phyloP scores from a whole-genome alignment of 2,797 vertebrate species.

The Argentina silus region DNA sequence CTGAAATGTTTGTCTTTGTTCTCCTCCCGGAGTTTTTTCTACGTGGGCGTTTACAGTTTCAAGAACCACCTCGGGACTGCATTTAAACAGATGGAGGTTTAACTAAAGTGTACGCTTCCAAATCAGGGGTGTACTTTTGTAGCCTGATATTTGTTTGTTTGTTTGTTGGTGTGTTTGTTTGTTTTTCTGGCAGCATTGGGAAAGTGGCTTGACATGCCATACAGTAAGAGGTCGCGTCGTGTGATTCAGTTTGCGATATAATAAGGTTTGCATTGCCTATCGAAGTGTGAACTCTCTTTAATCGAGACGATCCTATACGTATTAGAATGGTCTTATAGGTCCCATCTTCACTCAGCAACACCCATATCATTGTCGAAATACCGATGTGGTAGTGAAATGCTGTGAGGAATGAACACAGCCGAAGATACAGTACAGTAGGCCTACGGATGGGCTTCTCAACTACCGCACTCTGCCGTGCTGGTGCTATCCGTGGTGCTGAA shows the following conservation, averaged over 20 bases:
- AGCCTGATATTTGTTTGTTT: slow-evolving; percentile 56
- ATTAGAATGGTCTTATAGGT: too few relatives aligned
- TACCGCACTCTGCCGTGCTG: too few relatives aligned
- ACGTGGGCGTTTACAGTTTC: slow-evolving; percentile 76
- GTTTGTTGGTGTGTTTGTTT: slow-evolving; percentile 60
- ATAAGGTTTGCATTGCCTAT: too few relatives aligned
- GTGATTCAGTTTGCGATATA: not conserved
- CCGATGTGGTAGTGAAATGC: not conserved
- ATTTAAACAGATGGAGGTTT: slow-evolving; percentile 79
- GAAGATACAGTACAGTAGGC: too few relatives aligned
- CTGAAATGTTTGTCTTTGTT: slow-evolving; percentile 81
- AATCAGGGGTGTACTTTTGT: slow-evolving; percentile 71
- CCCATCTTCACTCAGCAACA: not conserved
- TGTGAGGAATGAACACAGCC: not conserved
- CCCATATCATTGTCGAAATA: not conserved
- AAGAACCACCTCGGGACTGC: slow-evolving; percentile 76
- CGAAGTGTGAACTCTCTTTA: not conserved
- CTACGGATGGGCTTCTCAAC: not conserved
- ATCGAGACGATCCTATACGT: too few relatives aligned
- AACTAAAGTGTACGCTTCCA: slow-evolving; percentile 70
- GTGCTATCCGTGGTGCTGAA: slow-evolving; percentile 78
- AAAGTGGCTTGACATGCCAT: slow-evolving; percentile 26
- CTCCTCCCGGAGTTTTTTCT: slow-evolving; percentile 71
- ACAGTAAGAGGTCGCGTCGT: slow-evolving; percentile 8
- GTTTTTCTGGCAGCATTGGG: slow-evolving; percentile 58